Evolutionary conservation across 2,888 invertebrate genomes (phyloP).

Genomic region (Thereva unica): DNA sequence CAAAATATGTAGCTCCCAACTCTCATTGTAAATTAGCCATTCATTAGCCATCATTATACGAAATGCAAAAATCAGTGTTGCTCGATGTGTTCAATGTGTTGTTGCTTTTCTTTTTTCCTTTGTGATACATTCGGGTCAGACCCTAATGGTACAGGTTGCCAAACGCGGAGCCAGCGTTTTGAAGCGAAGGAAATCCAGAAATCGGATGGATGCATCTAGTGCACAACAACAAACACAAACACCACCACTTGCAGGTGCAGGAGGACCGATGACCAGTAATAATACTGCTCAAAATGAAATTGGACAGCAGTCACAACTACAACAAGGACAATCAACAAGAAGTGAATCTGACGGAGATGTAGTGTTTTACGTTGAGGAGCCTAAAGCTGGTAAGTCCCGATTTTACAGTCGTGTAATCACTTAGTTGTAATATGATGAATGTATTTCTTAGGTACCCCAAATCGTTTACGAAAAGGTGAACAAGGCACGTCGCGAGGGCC

Average conservation of each 20-base stretch:
- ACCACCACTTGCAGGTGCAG: constrained; percentile 47
- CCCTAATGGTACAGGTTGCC: constrained; percentile 73
- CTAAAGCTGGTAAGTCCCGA: constrained; percentile 61
- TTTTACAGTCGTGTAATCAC: background rate
- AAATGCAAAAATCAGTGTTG: constrained; percentile 42
- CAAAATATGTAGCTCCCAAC: background rate
- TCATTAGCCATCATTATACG: background rate
- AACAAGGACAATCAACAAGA: constrained; percentile 38
- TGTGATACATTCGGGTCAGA: constrained; percentile 58
- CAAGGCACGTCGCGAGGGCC: constrained; percentile 50
- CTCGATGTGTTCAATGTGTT: constrained; percentile 50
- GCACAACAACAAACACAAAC: constrained; percentile 42
- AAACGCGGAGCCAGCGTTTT: constrained; percentile 75
- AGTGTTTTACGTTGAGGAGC: constrained; percentile 69
- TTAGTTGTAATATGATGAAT: no score
- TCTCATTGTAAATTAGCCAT: background rate
- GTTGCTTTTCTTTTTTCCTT: constrained; percentile 43
- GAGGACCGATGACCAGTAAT: constrained; percentile 43
- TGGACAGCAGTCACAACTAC: constrained; percentile 41
- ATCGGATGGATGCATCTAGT: constrained; percentile 64
- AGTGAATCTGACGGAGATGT: constrained; percentile 66
- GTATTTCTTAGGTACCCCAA: constrained; percentile 53
- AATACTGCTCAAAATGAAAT: constrained; percentile 31
- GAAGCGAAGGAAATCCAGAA: constrained; percentile 70
- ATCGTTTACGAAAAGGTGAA: constrained; percentile 59